These are phyloP conservation scores for Nasua narica DNA, from an alignment of 2,797 vertebrate genomes.

Conservation along the genomic window DNA sequence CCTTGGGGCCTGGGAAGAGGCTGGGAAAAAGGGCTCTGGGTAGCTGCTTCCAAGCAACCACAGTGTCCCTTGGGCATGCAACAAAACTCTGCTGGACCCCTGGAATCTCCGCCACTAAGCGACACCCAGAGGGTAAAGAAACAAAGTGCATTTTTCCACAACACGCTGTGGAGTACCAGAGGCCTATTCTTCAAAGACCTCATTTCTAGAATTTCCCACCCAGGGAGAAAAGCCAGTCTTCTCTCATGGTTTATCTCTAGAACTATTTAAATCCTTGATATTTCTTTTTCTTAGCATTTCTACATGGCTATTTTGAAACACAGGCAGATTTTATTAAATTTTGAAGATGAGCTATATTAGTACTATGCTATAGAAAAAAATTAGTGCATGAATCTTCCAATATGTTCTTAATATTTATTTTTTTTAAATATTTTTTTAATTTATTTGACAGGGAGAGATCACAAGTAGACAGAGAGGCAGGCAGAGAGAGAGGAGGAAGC, in stretches of 20 bases:
- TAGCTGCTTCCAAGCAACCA: neutral
- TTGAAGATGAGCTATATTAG: neutral
- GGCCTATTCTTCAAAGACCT: neutral
- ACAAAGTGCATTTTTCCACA: neutral
- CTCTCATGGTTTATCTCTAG: neutral
- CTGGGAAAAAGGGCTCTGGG: neutral
- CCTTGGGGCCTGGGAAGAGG: neutral
- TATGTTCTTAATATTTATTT: too few relatives aligned
- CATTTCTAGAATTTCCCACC: neutral
- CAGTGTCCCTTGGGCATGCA: neutral
- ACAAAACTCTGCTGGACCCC: neutral
- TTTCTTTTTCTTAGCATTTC: neutral
- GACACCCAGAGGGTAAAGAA: neutral
- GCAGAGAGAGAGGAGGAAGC: too few relatives aligned
- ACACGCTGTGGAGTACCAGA: neutral
- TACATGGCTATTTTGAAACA: neutral
- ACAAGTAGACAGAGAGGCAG: too few relatives aligned
- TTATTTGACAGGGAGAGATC: too few relatives aligned
- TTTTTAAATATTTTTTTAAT: too few relatives aligned
- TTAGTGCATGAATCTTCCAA: neutral
- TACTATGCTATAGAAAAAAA: constrained; percentile 21
- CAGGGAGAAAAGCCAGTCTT: neutral
- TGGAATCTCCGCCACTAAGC: neutral
- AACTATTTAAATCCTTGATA: neutral
- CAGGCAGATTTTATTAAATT: neutral